Evolutionary conservation across 2,888 invertebrate species (phyloP).

Genomic region (Xestia rhomboidea): DNA sequence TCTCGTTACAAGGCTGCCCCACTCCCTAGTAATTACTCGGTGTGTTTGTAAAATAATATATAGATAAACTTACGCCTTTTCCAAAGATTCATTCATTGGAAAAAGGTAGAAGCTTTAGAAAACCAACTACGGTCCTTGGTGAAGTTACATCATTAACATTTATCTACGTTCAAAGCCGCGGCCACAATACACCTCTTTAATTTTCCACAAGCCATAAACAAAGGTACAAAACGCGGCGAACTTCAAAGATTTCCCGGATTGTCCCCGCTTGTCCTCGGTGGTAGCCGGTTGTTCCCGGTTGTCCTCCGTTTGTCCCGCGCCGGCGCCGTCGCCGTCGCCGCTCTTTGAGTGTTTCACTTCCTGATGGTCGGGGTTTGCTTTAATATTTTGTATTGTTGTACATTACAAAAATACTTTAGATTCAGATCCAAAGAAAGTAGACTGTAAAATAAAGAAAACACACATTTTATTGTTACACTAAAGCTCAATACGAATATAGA

Average conservation of each 20-base stretch:
- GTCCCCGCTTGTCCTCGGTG: conserved; percentile 33
- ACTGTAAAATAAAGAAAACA: background rate
- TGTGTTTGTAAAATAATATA: background rate
- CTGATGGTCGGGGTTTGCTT: conserved; percentile 20
- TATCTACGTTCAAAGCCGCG: conserved; percentile 15
- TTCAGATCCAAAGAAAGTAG: background rate
- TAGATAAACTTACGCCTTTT: background rate
- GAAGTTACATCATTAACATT: conserved; percentile 16
- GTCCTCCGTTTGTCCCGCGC: conserved; percentile 27
- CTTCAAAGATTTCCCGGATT: conserved; percentile 61
- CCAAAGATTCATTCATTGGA: background rate
- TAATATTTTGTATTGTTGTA: conserved; percentile 27
- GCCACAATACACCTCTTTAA: conserved; percentile 36
- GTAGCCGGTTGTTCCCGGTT: conserved; percentile 25
- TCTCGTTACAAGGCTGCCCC: background rate
- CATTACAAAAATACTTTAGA: conserved; percentile 1
- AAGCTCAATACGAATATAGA: background rate
- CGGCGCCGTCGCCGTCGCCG: background rate
- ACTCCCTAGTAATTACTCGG: background rate
- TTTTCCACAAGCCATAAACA: conserved; percentile 51
- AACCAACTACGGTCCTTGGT: background rate
- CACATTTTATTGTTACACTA: background rate
- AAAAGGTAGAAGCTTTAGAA: background rate
- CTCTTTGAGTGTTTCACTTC: conserved; percentile 56
- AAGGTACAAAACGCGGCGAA: conserved; percentile 54